A percentile compares a stretch with the other conserved stretches of the same genome.
Conservation (phyloP, 2,888 invertebrate genomes). For the Empis livida region DNA sequence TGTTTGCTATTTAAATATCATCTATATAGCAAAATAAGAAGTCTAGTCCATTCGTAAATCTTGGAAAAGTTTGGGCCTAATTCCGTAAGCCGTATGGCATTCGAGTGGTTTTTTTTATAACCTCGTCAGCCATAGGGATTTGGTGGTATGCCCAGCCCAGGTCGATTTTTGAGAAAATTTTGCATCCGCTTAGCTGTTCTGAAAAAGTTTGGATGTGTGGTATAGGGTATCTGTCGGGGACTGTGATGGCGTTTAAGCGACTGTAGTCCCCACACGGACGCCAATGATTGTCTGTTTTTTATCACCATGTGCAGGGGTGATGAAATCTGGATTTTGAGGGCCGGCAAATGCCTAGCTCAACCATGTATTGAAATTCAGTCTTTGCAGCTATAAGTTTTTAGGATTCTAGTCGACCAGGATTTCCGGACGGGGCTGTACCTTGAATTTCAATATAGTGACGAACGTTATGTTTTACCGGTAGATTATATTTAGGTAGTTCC, state of each 20-base stretch:
- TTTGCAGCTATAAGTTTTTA: no score
- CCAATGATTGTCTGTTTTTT: background rate
- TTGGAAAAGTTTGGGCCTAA: slow-evolving; percentile 22
- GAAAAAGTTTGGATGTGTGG: background rate
- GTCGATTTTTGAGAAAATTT: slow-evolving; percentile 17
- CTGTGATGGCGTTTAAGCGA: background rate
- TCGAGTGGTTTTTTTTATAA: slow-evolving; percentile 2
- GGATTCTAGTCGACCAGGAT: no score
- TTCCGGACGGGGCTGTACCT: no score
- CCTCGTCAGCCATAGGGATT: background rate
- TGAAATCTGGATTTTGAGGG: background rate
- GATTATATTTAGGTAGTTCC: no score
- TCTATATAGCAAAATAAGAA: no score
- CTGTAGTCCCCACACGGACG: background rate
- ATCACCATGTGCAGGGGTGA: background rate
- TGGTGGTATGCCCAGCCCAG: slow-evolving; percentile 18
- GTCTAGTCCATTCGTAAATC: slow-evolving; percentile 18
- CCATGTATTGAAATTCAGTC: background rate
- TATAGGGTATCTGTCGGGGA: background rate
- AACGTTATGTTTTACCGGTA: no score
- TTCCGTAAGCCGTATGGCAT: slow-evolving; percentile 25
- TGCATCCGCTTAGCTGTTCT: slow-evolving; percentile 7
- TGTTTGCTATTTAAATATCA: no score
- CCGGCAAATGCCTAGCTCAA: background rate
- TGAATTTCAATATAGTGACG: no score